Percentiles rank a stretch among this genome's conserved stretches.
These are phyloP conservation scores for Ageneiosus marmoratus DNA, from an alignment of 2,113 vertebrate genomes.

Conservation along the genomic window DNA sequence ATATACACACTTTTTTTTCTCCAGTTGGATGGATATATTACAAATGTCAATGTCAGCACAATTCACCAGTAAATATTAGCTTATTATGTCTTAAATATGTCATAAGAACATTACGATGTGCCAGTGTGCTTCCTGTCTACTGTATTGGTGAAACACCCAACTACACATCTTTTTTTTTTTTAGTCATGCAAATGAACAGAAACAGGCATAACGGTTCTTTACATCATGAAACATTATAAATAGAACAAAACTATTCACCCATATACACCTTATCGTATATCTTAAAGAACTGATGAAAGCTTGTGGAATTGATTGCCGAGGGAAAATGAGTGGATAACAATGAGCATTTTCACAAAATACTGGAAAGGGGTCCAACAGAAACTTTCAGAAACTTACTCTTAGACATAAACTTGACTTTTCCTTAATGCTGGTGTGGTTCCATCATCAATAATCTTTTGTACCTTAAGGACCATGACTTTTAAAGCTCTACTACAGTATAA, in stretches of 20 bases:
- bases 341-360: background rate
- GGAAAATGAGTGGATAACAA: background rate
- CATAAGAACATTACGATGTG: constrained; percentile 56
- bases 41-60: constrained; percentile 64
- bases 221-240: constrained; percentile 71
- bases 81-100: constrained; percentile 78
- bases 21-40: constrained; percentile 48
- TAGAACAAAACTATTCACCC: constrained; percentile 65
- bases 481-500: background rate
- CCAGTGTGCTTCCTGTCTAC: constrained; percentile 61
- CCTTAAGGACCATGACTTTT: background rate
- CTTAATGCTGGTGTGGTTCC: background rate
- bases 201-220: constrained; percentile 56
- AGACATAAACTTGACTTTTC: background rate
- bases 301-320: background rate
- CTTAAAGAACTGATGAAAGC: constrained; percentile 20
- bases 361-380: background rate
- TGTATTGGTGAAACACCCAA: constrained; percentile 44
- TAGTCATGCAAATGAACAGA: constrained; percentile 52
- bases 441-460: background rate
- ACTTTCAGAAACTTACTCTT: background rate
- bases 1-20: constrained; percentile 53
- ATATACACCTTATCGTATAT: constrained; percentile 52
- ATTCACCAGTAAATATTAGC: constrained; percentile 74
- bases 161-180: constrained; percentile 31